Base-by-base conservation (phyloP, 2,797 vertebrate species). In the Spondyliosoma cantharus region DNA sequence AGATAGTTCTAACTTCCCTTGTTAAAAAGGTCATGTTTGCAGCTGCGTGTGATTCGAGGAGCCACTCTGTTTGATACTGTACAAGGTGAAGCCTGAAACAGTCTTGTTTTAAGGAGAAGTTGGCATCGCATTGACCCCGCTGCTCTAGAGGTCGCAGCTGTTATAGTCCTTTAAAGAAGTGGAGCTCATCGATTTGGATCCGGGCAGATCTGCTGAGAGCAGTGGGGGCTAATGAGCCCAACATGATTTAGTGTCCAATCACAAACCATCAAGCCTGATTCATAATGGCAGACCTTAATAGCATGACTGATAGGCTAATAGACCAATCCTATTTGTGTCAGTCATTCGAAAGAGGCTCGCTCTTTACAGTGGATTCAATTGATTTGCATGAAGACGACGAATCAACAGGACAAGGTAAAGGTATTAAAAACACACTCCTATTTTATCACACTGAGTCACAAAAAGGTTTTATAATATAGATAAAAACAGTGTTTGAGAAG, bases 281-380 rank as follows among this genome's bases (percentile, higher is more conserved):
- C 64, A 82, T 80, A 79, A 86, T 71, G 86, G 71, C 78, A 87
- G 78, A 81, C 67, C 60, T 62, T 80, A 84, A 84, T 79, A 66
- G 87, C 75, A 68, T 85, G 87, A 91, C 78, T 87, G 91, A 91
- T 88, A 48, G 80, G 73, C 74, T 88, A 89, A 92, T 79, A 72
- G 64, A 85, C 78, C 88, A 79, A 83, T 91, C 81, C 80, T 65
- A 84, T 87, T 81, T 76, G 45, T 79, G 88, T 86, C 90, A 85
- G 24, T 89, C 90, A 90, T 76, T 65, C 56, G 32, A 56, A 85
- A 77, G 65, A n/a, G 60, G 17, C 43, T 74, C 57, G 71, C 53
- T 77, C 76, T 82, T 83, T 82, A 69, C 71, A 69, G 69, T 48
- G 37, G 73, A 71, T 59, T 76, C 62, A 73, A 54, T 84, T 76